Evolutionary conservation across 2,797 vertebrate genomes (phyloP), one percentile per base, ranked within the genome.

Genomic region (Acipenser ruthenus): DNA sequence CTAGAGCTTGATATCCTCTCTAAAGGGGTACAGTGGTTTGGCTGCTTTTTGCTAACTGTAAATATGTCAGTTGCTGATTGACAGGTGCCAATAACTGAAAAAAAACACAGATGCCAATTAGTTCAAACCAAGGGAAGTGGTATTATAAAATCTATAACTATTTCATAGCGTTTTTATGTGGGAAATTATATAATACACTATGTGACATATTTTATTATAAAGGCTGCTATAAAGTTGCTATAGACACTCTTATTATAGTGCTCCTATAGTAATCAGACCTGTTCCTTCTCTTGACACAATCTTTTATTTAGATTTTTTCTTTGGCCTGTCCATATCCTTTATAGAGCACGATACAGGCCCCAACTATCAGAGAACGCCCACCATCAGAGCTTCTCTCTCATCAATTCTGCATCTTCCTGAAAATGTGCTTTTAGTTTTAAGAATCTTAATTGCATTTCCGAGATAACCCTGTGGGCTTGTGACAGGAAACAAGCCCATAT

Each of bases 401-500:
- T 92, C 90, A 94, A 89, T 89, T 87, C 88, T 77, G 83, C 89
- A 84, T 92, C 91, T 94, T 95, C 91, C 93, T 93, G 94, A 96
- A 97, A 95, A 94, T 94, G 93, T 92, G 93, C 93, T 95, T 94
- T 37, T 37, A 37, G 37, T 37, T 37, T 91, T 89, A 93, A 93
- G 90, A 86, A 87, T 87, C 91, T 91, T 95, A 97, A 96, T 98
- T 98, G 93, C 93, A 95, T 96, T 96, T 93, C 91, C 90, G 90
- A 94, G 93, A 94, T 94, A 94, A 95, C 91, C 93, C 91, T 86
- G 89, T 89, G 89, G 92, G 92, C 88, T 87, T 90, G 85, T 92
- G 91, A 94, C 95, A 95, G 94, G 94, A 96, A 94, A 92, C 92
- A 81, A 86, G 88, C 86, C 86, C 87, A 78, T 88, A 87, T 89